Evolutionary conservation across 2,888 invertebrate genomes (phyloP), one percentile per base, ranked within the genome.

Genomic region (Gastracanthus pulcherrimus): DNA sequence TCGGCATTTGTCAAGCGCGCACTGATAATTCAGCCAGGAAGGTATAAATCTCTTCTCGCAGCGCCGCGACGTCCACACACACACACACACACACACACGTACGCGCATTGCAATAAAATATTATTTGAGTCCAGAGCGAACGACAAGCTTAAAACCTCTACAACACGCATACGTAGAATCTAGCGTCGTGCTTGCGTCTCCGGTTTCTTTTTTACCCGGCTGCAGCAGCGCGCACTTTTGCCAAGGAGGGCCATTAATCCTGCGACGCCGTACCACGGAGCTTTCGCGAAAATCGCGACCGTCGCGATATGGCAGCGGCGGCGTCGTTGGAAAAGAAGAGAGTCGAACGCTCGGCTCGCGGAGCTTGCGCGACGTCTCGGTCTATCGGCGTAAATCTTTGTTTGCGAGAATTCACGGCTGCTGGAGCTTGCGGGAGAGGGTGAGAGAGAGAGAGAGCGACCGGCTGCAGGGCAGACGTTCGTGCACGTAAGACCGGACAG

Each of bases 301-400:
- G n/a, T n/a, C n/a, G n/a, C n/a, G n/a, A 70, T 60, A 60, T 34
- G 29, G 23, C 38, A 16, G 36, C 11, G 36, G 31, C 16, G 34
- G 16, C 4, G 38, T 7, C 9, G 6, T 13, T 4, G 66, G 26
- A 41, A 23, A 72, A 60, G 48, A 58, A n/a, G 51, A 76, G 69
- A 67, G 26, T 67, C 67, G 13, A 81, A 79, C 76, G 74, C 79
- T 75, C 80, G 78, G 31, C n/a, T n/a, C n/a, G 55, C 26, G 48
- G 76, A 19, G 45, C 60, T 58, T 66, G 70, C 55, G n/a, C n/a
- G n/a, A n/a, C n/a, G 71, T 78, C 75, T 82, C 67, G 45, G 70
- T 80, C 83, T 85, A 88, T 89, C 87, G 85, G 86, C 85, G 87
- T 89, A 89, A 89, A 89, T 89, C 89, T 89, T 89, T 88, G 88